Evolutionary conservation across 2,113 vertebrate species (phyloP), one percentile per base, ranked within the genome.

Genomic region (Blennius ocellaris): DNA sequence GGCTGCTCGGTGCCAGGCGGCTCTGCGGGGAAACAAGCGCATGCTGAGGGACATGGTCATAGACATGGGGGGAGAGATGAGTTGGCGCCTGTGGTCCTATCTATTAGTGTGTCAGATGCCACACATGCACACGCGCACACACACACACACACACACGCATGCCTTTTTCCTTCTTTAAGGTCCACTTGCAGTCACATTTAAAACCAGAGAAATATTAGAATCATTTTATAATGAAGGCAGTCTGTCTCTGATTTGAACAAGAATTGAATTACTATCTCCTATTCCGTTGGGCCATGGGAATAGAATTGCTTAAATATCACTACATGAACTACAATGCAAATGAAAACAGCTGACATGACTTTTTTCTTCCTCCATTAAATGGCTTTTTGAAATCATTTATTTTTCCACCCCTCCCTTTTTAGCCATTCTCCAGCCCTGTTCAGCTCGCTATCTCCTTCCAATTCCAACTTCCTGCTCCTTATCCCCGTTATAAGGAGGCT

Each of bases 1-100:
- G 30, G 67, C 63, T 69, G 69, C 67, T 50, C 55, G 57, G 68
- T 89, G 87, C 87, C 90, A 91, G 88, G 69, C 8, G 11, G 67
- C 82, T 69, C 71, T 57, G 73, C 49, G 17, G 54, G 76, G 70
- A 78, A 62, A 78, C n/a, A 49, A 78, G 84, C 63, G 70, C 85
- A 88, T 69, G 78, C 69, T 38, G 78, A 67, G 76, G 85, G 79
- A 85, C 86, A 83, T 21, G 71, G 47, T 76, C 74, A 83, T 37
- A 69, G 68, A 80, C 84, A 83, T 36, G 66, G 60, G 58, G 40
- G 63, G 55, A 38, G 76, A 77, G 76, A 63, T 65, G 49, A 78
- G 81, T 70, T 78, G 82, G 75, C 61, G 6, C 11, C 62, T 71
- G 62, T 48, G 70, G 63, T 51, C 50, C 54, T 49, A 43, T 61